Base-by-base conservation (phyloP, 2,113 vertebrate species). In the Melanerpes aurifrons region DNA sequence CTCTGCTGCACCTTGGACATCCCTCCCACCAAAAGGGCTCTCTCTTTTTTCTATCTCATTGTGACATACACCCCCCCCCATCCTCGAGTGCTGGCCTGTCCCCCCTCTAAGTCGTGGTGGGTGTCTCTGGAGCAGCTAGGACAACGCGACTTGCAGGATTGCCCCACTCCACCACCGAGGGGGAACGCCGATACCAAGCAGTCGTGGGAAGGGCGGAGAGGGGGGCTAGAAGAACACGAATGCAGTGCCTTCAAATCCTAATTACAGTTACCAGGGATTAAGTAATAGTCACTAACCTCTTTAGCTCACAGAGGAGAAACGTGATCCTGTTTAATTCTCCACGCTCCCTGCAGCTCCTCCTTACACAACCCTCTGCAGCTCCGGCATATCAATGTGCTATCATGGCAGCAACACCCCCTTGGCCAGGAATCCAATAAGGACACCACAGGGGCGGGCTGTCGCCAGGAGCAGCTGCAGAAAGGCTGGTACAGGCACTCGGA, bases 251-350 rank as follows among this genome's bases (percentile, higher is more conserved):
- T 47, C 84, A 69, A 86, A 82, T n/a, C 50, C 70, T 59, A 91
- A 67, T 67, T 40, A 66, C 78, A 67, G 35, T 15, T 29, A 85
- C 57, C 24, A 22, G 40, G 74, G 64, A 70, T 85, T 66, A 95
- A 89, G 35, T 15, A 89, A 92, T 4, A 57, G 50, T n/a, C 68
- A 95, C 95, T 96, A 91, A 96, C 96, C 96, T 95, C 89, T 94
- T 37, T 25, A 15, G 68, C 37, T 85, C 68, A 37, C 66, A 83
- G 73, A 92, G 43, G 53, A 82, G 75, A 85, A 95, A 82, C 28
- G 84, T 4, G 78, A 68, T 80, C 43, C 47, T 2, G 16, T 4
- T 67, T 70, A 85, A 76, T 24, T 47, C 71, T 14, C 84, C 73
- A 43, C 72, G 31, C 68, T 93, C n/a, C 67, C 84, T 4, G 74